Evolutionary conservation across 1,140 invertebrate genomes (phyloP).

Genomic region (Orius insidiosus): DNA sequence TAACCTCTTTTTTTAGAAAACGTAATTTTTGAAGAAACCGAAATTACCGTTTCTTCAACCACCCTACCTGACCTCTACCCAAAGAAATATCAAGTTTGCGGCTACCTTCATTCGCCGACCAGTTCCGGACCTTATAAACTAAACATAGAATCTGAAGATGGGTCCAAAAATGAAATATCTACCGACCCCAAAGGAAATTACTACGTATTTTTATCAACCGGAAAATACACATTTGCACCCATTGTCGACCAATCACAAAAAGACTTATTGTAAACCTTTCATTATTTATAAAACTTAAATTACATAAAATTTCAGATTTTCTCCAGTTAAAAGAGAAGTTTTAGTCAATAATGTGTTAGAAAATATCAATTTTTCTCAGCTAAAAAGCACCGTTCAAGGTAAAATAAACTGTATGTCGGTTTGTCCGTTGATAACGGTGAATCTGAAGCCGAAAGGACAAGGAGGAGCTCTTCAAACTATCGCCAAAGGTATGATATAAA

Average conservation of each 20-base stretch:
- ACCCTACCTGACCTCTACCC: constrained; percentile 41
- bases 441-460: constrained; percentile 30
- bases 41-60: constrained; percentile 47
- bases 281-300: too few species aligned
- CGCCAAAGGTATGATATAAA: constrained; percentile 17
- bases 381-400: constrained; percentile 49
- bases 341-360: constrained; percentile 35
- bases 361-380: constrained; percentile 54
- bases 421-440: constrained; percentile 29
- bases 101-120: constrained; percentile 35
- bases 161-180: constrained; percentile 7
- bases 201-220: constrained; percentile 48
- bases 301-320: constrained; percentile 40
- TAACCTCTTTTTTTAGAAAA: too few species aligned
- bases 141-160: not conserved
- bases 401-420: constrained; percentile 37
- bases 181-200: constrained; percentile 41
- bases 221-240: constrained; percentile 40
- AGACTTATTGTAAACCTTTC: constrained; percentile 7
- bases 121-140: constrained; percentile 18
- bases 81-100: constrained; percentile 53
- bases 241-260: not conserved
- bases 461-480: constrained; percentile 9
- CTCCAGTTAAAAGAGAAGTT: constrained; percentile 43
- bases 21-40: too few species aligned